Base-by-base conservation (phyloP, 1,140 invertebrate genomes). In the Nilaparvata lugens region DNA sequence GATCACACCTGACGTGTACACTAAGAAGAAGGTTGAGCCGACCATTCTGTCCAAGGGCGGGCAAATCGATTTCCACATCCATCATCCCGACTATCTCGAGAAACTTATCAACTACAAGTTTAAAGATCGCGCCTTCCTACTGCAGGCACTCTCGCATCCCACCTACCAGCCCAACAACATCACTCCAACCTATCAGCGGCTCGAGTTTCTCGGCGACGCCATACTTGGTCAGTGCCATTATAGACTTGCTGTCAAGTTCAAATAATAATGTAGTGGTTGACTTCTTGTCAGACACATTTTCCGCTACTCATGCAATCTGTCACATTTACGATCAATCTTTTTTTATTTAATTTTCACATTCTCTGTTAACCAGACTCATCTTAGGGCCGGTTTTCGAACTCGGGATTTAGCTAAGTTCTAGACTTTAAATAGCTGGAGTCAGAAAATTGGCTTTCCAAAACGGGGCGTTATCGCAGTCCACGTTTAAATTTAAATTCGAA, bases 151-250 rank as follows among this genome's bases (percentile, higher is more conserved):
- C 64, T 95, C 93, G 0, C 95, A 98, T 78, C 85, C 95, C 0
- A 95, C 93, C 0, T 96, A 89, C 76, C 83, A 84, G 51, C 82
- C 84, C 9, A 96, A 97, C 73, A 80, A 81, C 4, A 71, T 91
- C 18, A 97, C 93, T 0, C 85, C 88, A 65, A 94, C 91, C 70
- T 98, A 98, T 74, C 92, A 98, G 71, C 80, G 95, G 51, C 73
- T 98, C 7, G 95, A 98, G 74, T 98, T 98, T 73, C 78, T 98
- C 4, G 95, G 95, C 21, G 95, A 98, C 80, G 94, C 95, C 4
- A 84, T 98, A 38, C 76, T 98, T 38, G 79, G 78, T 80, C 54
- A 28, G 24, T 35, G 18, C 21, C 25, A 51, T n/a, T n/a, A n/a
- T n/a, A n/a, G n/a, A n/a, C n/a, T n/a, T n/a, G n/a, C n/a, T n/a